Percentiles rank a stretch among this genome's conserved stretches.
These are phyloP conservation scores for Wasmannia auropunctata DNA, from an alignment of 1,140 invertebrate species.

Conservation along the genomic window DNA sequence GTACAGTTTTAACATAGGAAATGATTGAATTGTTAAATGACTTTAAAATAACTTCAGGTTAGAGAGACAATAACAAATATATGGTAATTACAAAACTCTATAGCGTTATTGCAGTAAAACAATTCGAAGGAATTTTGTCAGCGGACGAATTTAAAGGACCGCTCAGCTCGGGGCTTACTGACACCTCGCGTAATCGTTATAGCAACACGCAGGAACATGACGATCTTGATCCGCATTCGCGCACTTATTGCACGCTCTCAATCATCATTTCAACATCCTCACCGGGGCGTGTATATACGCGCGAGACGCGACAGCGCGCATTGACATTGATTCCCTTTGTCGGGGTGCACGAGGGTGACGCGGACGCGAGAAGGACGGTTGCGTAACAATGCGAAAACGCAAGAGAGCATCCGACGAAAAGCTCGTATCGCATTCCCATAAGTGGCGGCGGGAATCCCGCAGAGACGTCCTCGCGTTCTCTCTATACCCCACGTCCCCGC, in stretches of 20 bases:
- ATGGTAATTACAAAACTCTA: neutral
- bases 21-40: neutral
- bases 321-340: conserved; percentile 77
- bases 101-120: too few relatives aligned
- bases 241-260: conserved; percentile 9
- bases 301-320: conserved; percentile 34
- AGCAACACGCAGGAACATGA: neutral
- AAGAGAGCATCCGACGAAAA: conserved; percentile 79
- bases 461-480: conserved; percentile 73
- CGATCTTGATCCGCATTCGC: neutral
- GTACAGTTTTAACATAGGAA: neutral
- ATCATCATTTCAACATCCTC: conserved; percentile 35
- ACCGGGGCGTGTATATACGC: too few relatives aligned
- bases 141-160: neutral
- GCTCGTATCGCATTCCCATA: conserved; percentile 80
- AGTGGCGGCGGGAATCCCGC: conserved; percentile 77
- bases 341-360: conserved; percentile 55
- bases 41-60: neutral
- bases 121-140: neutral
- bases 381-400: conserved; percentile 80
- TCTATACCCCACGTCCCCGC: neutral
- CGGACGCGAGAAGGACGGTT: conserved; percentile 65
- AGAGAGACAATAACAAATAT: neutral
- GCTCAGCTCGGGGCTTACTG: too few relatives aligned
- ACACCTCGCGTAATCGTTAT: neutral